Conservation (phyloP, 2,113 vertebrate genomes). For the Epinephelus moara region DNA sequence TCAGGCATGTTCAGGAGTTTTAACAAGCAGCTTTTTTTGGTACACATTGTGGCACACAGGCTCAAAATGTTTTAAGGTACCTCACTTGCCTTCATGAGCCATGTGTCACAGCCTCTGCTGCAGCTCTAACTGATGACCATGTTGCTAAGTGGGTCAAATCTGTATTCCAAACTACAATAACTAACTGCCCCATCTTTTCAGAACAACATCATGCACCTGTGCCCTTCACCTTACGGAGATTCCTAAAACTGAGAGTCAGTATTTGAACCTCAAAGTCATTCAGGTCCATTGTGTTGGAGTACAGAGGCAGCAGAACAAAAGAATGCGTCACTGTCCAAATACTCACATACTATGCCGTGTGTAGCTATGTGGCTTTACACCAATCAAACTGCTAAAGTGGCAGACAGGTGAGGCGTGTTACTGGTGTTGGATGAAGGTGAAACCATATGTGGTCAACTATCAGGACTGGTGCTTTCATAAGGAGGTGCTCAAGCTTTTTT, state of each 20-base stretch:
- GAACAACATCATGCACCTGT: too few relatives aligned
- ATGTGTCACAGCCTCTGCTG: too few relatives aligned
- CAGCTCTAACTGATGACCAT: neutral
- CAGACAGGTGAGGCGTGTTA: neutral
- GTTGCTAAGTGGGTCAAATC: neutral
- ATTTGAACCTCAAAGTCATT: neutral
- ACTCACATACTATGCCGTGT: fast-evolving
- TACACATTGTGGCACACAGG: neutral
- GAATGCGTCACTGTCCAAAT: neutral
- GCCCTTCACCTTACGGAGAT: neutral
- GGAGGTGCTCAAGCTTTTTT: neutral
- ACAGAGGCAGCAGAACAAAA: neutral
- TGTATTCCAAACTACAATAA: neutral
- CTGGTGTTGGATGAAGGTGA: neutral
- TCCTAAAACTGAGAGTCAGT: neutral
- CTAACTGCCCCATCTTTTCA: neutral
- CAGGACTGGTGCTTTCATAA: neutral
- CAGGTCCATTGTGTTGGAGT: neutral
- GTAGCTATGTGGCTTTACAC: neutral
- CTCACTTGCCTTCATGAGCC: neutral
- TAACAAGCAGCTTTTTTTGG: neutral
- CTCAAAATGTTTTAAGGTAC: too few relatives aligned
- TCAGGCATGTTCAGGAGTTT: neutral
- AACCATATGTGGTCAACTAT: neutral
- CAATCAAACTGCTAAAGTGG: neutral